phyloP scores from a whole-genome alignment of 1,140 invertebrate species.

The Aphaenogaster ashmeadi region DNA sequence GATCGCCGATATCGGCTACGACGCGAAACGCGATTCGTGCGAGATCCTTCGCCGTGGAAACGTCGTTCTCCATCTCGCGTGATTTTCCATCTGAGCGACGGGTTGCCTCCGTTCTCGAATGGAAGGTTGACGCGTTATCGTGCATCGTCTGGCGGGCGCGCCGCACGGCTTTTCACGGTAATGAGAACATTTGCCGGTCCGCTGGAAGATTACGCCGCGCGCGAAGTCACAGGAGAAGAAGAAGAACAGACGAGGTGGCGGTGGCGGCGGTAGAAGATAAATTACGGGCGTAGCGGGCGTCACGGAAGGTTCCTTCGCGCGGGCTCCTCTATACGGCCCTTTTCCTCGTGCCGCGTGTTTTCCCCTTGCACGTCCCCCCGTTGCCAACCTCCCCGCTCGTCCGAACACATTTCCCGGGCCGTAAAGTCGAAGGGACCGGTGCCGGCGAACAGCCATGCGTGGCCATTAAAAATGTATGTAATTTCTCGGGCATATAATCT shows the following conservation, averaged over 20 bases:
- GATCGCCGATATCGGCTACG: background rate
- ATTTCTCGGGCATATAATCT: constrained; percentile 73
- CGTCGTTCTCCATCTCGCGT: constrained; percentile 1
- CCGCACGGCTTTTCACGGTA: constrained; percentile 56
- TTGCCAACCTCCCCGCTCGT: constrained; percentile 1
- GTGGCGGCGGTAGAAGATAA: constrained; percentile 57
- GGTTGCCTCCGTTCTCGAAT: constrained; percentile 28
- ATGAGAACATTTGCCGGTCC: constrained; percentile 64
- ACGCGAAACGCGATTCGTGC: background rate
- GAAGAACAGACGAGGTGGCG: constrained; percentile 17
- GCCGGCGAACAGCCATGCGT: constrained; percentile 64
- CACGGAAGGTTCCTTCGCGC: constrained; percentile 64
- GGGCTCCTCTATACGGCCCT: background rate
- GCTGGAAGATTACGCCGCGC: constrained; percentile 53
- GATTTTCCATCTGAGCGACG: constrained; percentile 32
- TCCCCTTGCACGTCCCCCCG: background rate
- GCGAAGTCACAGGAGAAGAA: constrained; percentile 8
- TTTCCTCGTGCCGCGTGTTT: constrained; percentile 30
- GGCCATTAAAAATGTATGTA: constrained; percentile 78
- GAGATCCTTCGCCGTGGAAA: background rate
- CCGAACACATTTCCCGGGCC: constrained; percentile 63
- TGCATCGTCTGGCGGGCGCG: constrained; percentile 46
- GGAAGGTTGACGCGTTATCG: constrained; percentile 52
- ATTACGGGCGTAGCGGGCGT: constrained; percentile 68
- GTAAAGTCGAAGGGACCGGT: constrained; percentile 66